Percentiles rank a stretch among this genome's conserved stretches.
Conservation (phyloP, 2,113 vertebrate genomes). For the Theristicus caerulescens region DNA sequence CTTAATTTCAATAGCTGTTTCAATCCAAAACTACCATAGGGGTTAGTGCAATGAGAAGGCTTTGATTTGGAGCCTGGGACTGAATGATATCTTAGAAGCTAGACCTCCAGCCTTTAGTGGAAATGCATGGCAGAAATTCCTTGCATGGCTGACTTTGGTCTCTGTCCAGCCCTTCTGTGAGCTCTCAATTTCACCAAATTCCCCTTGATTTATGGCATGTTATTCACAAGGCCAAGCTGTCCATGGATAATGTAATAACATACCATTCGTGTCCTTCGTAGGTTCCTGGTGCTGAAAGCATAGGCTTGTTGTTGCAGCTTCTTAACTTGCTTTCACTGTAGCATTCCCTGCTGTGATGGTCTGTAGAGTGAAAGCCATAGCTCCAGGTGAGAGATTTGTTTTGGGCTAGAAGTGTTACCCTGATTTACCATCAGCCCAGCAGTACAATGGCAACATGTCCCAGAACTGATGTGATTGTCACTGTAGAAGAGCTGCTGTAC, state of each 20-base stretch:
- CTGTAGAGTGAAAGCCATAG: neutral
- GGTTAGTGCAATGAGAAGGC: neutral
- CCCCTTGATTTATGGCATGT: neutral
- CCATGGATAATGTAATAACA: neutral
- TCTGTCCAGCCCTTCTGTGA: neutral
- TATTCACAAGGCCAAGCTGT: neutral
- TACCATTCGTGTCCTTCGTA: neutral
- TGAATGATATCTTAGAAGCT: neutral
- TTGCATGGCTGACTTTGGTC: neutral
- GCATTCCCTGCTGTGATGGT: neutral
- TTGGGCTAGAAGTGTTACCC: neutral
- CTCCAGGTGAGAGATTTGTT: neutral
- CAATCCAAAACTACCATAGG: neutral
- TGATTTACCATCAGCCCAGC: neutral
- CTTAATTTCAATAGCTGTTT: neutral
- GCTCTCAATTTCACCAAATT: neutral
- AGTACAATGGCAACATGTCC: neutral
- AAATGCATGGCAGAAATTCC: neutral
- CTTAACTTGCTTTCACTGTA: neutral
- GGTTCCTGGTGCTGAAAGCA: rapidly evolving
- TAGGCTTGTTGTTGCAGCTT: neutral
- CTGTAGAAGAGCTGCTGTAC: neutral
- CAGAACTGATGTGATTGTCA: neutral
- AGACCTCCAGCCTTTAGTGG: neutral
- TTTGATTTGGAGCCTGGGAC: neutral